Evolutionary conservation across 1,140 invertebrate species (phyloP).

Genomic region (Cydia strobilella): DNA sequence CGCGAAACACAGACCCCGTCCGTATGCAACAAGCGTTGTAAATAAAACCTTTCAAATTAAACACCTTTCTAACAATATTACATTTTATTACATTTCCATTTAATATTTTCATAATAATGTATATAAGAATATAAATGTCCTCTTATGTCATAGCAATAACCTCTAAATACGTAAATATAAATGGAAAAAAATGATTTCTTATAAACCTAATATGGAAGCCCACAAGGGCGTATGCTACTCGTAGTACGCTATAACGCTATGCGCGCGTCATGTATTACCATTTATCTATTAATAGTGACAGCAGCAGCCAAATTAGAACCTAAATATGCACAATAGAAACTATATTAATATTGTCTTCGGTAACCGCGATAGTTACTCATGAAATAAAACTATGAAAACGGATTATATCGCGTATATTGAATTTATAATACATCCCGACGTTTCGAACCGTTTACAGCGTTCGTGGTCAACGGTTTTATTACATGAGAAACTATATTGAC

Average conservation of each 20-base stretch:
- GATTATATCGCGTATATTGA: no score
- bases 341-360: no score
- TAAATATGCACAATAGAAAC: background rate
- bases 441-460: no score
- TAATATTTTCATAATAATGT: background rate
- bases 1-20: background rate
- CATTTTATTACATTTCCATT: background rate
- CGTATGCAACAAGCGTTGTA: background rate
- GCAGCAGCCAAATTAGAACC: background rate
- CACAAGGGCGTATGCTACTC: background rate
- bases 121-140: slow-evolving; percentile 16
- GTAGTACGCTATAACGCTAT: no score
- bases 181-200: background rate
- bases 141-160: background rate
- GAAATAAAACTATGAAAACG: no score
- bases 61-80: background rate
- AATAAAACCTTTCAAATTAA: slow-evolving; percentile 20
- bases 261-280: no score
- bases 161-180: slow-evolving; percentile 5
- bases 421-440: no score
- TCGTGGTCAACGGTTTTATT: no score
- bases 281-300: background rate
- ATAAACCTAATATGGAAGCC: background rate
- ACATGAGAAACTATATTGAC: background rate
- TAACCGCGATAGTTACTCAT: no score